phyloP scores from a whole-genome alignment of 2,797 vertebrate genomes.

The Gymnopithys bicolor region DNA sequence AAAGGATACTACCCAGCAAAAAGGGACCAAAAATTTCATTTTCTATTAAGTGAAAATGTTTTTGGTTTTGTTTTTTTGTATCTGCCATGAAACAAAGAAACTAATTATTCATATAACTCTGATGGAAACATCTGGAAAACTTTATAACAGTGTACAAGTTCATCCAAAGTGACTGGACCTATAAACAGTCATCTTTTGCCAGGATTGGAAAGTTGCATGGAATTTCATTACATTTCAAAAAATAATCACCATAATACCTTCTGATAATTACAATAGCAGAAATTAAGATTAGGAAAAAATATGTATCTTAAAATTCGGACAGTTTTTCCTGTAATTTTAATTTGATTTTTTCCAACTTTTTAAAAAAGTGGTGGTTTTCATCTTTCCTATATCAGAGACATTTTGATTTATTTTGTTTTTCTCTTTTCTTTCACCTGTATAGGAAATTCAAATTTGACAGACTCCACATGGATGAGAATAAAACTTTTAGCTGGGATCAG shows the following conservation, averaged over 20 bases:
- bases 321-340: background rate
- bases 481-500: background rate
- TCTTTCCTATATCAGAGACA: background rate
- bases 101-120: background rate
- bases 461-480: background rate
- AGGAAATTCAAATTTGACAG: background rate
- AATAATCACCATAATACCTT: background rate
- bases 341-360: background rate
- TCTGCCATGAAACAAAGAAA: background rate
- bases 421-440: background rate
- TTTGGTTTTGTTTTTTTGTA: background rate
- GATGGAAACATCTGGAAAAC: conserved; percentile 12
- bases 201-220: background rate
- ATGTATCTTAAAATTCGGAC: background rate
- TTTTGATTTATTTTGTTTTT: background rate
- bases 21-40: background rate
- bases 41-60: background rate
- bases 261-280: background rate
- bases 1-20: background rate
- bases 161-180: background rate
- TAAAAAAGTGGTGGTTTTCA: background rate
- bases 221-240: background rate
- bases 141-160: background rate
- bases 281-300: background rate
- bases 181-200: background rate